A percentile compares a stretch with the other conserved stretches of the same genome.
Conservation (phyloP, 2,888 invertebrate genomes). For the Steinernema hermaphroditum region DNA sequence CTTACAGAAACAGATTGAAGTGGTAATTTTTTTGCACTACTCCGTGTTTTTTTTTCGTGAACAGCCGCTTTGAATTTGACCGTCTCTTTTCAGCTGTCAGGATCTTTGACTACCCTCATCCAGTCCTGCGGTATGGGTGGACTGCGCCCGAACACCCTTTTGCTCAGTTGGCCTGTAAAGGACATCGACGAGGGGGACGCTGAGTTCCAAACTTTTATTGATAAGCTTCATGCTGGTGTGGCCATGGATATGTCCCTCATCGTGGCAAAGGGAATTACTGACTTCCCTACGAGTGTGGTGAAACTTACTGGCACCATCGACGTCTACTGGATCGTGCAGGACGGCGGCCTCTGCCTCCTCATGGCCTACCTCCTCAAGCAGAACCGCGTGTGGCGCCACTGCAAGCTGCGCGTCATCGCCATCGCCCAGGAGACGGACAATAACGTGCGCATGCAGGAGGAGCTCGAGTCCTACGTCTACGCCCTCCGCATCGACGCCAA, state of each 20-base stretch:
- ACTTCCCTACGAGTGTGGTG: conserved; percentile 79
- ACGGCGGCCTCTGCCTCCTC: conserved; percentile 95
- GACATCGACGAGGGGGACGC: conserved; percentile 79
- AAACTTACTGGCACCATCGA: conserved; percentile 85
- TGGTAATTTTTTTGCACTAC: too few relatives aligned
- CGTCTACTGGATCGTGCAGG: conserved; percentile 95
- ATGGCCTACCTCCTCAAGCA: conserved; percentile 76
- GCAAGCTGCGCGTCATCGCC: conserved; percentile 96
- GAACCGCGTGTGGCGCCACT: conserved; percentile 94
- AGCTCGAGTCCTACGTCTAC: too few relatives aligned
- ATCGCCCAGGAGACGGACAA: conserved; percentile 99
- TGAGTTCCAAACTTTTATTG: conserved; percentile 65
- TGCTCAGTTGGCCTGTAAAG: conserved; percentile 87
- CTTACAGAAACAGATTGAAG: too few relatives aligned
- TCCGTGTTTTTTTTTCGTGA: too few relatives aligned
- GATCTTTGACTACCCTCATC: conserved; percentile 62
- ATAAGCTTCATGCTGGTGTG: conserved; percentile 74
- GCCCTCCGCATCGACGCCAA: conserved; percentile 90
- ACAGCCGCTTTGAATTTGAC: too few relatives aligned
- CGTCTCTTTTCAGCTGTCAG: too few relatives aligned
- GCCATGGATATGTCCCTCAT: conserved; percentile 91
- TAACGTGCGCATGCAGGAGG: conserved; percentile 98
- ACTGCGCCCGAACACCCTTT: conserved; percentile 94
- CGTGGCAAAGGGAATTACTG: conserved; percentile 95
- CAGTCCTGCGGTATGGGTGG: conserved; percentile 96